Percentiles rank a stretch among this genome's conserved stretches.
phyloP scores from a whole-genome alignment of 1,140 invertebrate species.

The Microplitis demolitor region DNA sequence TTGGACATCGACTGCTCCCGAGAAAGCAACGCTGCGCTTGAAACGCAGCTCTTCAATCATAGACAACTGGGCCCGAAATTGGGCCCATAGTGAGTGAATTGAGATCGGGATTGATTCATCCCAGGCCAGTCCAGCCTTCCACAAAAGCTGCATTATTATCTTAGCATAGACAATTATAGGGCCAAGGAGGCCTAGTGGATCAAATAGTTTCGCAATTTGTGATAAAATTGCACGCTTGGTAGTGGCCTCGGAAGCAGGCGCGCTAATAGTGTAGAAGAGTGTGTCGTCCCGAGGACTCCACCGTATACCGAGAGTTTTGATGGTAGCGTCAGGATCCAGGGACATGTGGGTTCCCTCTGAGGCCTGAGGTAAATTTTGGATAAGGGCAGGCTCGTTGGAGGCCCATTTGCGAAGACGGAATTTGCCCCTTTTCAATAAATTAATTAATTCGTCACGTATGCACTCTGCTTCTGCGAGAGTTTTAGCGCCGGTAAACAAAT shows the following conservation, averaged over 20 bases:
- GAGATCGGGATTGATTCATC: no score
- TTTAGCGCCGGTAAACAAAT: no score
- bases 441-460: no score
- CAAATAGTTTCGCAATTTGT: background rate
- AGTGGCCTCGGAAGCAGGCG: background rate
- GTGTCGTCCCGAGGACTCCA: background rate
- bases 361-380: no score
- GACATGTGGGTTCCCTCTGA: slow-evolving; percentile 32
- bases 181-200: background rate
- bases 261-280: background rate
- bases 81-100: slow-evolving; percentile 35
- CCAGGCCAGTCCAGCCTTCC: no score
- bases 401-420: no score
- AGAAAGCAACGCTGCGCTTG: background rate
- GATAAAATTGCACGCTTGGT: slow-evolving; percentile 13
- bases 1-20: background rate
- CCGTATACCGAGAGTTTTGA: background rate
- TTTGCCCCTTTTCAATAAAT: no score
- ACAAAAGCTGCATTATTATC: no score
- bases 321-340: slow-evolving; percentile 12
- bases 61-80: slow-evolving; percentile 12
- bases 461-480: no score
- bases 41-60: background rate
- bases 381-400: no score
- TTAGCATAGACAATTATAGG: no score